Conservation (phyloP, 2,113 vertebrate species). For the Paedocypris sp. region DNA sequence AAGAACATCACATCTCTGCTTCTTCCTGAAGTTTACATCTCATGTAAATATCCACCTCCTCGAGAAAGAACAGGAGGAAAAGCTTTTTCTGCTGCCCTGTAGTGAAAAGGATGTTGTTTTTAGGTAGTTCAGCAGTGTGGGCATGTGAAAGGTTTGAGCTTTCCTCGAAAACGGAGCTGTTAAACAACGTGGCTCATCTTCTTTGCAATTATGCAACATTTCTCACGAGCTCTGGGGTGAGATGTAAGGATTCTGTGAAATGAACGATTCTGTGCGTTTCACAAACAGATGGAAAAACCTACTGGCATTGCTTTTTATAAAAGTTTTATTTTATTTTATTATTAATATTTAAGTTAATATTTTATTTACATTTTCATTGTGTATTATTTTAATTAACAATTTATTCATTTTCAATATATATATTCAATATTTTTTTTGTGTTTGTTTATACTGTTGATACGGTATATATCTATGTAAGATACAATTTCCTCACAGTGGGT, state of each 20-base stretch:
- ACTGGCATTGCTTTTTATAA: no score
- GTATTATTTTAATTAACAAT: no score
- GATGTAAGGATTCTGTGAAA: neutral
- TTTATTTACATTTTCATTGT: no score
- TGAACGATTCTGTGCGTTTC: no score
- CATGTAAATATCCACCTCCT: conserved; percentile 60
- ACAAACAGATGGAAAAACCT: no score
- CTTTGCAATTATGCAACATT: conserved; percentile 21
- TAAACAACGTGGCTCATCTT: conserved; percentile 14
- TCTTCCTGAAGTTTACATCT: conserved; percentile 60
- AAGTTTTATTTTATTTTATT: neutral
- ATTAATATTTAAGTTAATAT: no score
- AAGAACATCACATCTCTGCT: conserved; percentile 45
- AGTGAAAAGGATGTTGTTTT: conserved; percentile 16
- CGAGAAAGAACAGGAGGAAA: conserved; percentile 36
- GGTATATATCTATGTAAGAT: no score
- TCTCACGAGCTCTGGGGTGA: conserved; percentile 19
- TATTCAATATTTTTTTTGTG: no score
- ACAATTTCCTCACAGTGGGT: neutral
- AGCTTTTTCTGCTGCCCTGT: neutral
- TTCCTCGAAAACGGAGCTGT: conserved; percentile 18
- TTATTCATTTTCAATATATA: no score
- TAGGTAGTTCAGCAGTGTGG: conserved; percentile 12
- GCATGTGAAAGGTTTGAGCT: conserved; percentile 22
- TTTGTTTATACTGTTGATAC: no score